These are phyloP conservation scores for Heliothis subflexa DNA, from an alignment of 1,140 invertebrate genomes.

Conservation along the genomic window DNA sequence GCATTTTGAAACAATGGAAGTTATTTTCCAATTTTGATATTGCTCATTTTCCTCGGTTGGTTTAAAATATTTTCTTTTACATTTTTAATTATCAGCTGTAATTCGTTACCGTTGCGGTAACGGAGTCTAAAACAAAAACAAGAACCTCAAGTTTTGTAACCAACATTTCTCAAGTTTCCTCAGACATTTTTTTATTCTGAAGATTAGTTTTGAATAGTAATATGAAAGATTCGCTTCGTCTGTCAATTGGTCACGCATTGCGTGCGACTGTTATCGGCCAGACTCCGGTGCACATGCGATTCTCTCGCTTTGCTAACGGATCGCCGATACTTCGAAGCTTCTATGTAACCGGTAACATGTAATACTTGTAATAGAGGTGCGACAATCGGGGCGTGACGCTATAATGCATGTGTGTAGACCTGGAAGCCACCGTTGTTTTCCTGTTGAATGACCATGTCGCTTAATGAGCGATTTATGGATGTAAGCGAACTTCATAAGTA, in stretches of 20 bases:
- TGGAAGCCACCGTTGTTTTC: slow-evolving; percentile 13
- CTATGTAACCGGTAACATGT: slow-evolving; percentile 38
- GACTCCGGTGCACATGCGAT: not conserved
- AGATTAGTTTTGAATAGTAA: slow-evolving; percentile 8
- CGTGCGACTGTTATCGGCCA: slow-evolving; percentile 20
- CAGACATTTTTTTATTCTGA: not conserved
- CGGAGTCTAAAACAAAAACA: not conserved
- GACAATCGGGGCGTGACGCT: slow-evolving; percentile 42
- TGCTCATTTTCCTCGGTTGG: no score
- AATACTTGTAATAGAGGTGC: slow-evolving; percentile 20
- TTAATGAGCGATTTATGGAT: not conserved
- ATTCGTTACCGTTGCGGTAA: no score
- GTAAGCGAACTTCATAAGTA: not conserved
- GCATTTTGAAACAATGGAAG: no score
- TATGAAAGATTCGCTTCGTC: slow-evolving; percentile 27
- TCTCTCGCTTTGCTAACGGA: slow-evolving; percentile 21
- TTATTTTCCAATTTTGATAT: no score
- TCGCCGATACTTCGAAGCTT: slow-evolving; percentile 7
- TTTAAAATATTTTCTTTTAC: no score
- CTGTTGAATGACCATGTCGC: slow-evolving; percentile 25
- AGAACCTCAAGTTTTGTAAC: not conserved
- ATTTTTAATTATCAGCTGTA: no score
- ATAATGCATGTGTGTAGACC: slow-evolving; percentile 2
- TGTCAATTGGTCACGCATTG: slow-evolving; percentile 28
- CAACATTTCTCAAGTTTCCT: not conserved